phyloP scores from a whole-genome alignment of 2,888 invertebrate genomes.

The Chymomyza fuscimana region DNA sequence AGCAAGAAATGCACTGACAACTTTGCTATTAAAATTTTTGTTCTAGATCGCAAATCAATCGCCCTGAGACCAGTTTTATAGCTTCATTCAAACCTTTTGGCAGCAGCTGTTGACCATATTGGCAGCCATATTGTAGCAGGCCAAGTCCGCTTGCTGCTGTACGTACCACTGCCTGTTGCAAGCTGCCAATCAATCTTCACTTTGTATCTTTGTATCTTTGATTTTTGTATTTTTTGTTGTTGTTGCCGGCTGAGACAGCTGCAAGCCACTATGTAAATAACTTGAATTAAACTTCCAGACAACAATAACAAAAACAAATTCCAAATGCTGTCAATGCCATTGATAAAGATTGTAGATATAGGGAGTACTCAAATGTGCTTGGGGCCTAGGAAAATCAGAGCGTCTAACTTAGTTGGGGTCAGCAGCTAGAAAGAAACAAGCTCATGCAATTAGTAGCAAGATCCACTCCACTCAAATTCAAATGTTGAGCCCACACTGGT shows the following conservation, averaged over 20 bases:
- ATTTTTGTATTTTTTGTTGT: constrained; percentile 16
- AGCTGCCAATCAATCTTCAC: constrained; percentile 40
- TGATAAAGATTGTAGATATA: background rate
- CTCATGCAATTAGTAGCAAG: constrained; percentile 44
- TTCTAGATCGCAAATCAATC: background rate
- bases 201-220: constrained; percentile 33
- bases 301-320: constrained; percentile 8
- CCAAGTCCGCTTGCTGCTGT: background rate
- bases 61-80: background rate
- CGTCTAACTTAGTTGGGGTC: background rate
- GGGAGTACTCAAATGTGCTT: background rate
- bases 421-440: constrained; percentile 14
- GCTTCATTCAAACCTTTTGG: background rate
- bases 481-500: constrained; percentile 22
- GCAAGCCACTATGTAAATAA: constrained; percentile 4
- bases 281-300: constrained; percentile 4
- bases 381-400: background rate
- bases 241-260: constrained; percentile 26
- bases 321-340: constrained; percentile 10
- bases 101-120: background rate
- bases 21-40: background rate
- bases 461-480: constrained; percentile 50
- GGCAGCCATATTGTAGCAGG: background rate
- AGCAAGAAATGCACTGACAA: background rate
- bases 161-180: background rate